A percentile compares a stretch with the other conserved stretches of the same genome.
Evolutionary conservation across 2,797 vertebrate genomes (phyloP).

Genomic region (Orestias chungarensis): DNA sequence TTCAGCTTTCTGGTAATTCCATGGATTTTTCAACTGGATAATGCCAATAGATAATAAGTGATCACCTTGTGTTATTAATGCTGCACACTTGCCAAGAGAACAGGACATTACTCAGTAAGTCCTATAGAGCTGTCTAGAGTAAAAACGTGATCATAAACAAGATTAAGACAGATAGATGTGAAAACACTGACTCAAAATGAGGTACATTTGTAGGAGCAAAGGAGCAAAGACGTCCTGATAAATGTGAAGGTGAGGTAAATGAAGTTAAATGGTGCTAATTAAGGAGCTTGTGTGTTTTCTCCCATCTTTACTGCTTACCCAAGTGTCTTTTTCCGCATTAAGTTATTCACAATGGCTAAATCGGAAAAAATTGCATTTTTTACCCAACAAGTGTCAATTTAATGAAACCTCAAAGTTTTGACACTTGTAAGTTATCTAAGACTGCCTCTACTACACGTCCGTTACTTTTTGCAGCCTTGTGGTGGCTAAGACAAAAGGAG

Average conservation of each 20-base stretch:
- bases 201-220: slow-evolving; percentile 15
- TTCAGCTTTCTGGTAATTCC: slow-evolving; percentile 39
- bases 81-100: slow-evolving; percentile 21
- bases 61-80: slow-evolving; percentile 60
- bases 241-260: slow-evolving; percentile 38
- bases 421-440: not conserved
- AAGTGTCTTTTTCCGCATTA: not conserved
- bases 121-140: slow-evolving; percentile 18
- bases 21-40: slow-evolving; percentile 52
- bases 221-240: slow-evolving; percentile 17
- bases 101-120: slow-evolving; percentile 17
- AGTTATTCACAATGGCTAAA: not conserved
- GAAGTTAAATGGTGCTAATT: slow-evolving; percentile 53
- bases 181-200: slow-evolving; percentile 20
- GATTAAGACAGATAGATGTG: slow-evolving; percentile 34
- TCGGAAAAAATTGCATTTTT: not conserved
- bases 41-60: slow-evolving; percentile 61
- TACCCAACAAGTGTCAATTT: not conserved
- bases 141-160: slow-evolving; percentile 40
- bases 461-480: not conserved
- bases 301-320: slow-evolving; percentile 27
- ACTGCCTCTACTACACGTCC: not conserved
- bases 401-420: not conserved
- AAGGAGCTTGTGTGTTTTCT: slow-evolving; percentile 35
- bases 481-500: not conserved